phyloP scores from a whole-genome alignment of 2,888 invertebrate species.

The Brassicogethes aeneus region DNA sequence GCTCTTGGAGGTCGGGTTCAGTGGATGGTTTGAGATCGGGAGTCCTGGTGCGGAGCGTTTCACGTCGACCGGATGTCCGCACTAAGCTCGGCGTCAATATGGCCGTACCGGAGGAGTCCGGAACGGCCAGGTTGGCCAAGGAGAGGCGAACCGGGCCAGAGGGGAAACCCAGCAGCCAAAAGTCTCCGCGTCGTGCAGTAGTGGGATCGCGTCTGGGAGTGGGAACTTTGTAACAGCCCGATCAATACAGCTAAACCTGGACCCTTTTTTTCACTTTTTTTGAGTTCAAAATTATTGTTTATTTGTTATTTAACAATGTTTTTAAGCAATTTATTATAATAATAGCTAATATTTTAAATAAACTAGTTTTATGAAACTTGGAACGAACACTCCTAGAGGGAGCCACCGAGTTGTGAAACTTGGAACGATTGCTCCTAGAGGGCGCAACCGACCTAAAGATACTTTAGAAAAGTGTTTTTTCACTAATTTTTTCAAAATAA shows the following conservation, averaged over 20 bases:
- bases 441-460: too few relatives aligned
- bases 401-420: too few relatives aligned
- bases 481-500: too few relatives aligned
- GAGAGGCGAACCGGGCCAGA: conserved; percentile 98
- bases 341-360: too few relatives aligned
- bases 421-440: too few relatives aligned
- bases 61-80: conserved; percentile 90
- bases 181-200: conserved; percentile 98
- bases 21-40: conserved; percentile 92
- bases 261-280: background rate
- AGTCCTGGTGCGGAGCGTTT: conserved; percentile 53
- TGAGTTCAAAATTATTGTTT: background rate
- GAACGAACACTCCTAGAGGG: too few relatives aligned
- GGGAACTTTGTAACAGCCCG: conserved; percentile 80
- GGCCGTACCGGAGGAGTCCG: conserved; percentile 78
- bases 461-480: too few relatives aligned
- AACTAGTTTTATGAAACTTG: too few relatives aligned
- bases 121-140: conserved; percentile 85
- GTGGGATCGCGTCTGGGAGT: conserved; percentile 98
- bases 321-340: too few relatives aligned
- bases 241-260: conserved; percentile 40
- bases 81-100: conserved; percentile 98
- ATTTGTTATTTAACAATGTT: background rate
- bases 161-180: conserved; percentile 99
- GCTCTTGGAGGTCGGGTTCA: conserved; percentile 86